These are phyloP conservation scores for Elaphurus davidianus DNA, from an alignment of 2,113 vertebrate species.

Conservation along the genomic window DNA sequence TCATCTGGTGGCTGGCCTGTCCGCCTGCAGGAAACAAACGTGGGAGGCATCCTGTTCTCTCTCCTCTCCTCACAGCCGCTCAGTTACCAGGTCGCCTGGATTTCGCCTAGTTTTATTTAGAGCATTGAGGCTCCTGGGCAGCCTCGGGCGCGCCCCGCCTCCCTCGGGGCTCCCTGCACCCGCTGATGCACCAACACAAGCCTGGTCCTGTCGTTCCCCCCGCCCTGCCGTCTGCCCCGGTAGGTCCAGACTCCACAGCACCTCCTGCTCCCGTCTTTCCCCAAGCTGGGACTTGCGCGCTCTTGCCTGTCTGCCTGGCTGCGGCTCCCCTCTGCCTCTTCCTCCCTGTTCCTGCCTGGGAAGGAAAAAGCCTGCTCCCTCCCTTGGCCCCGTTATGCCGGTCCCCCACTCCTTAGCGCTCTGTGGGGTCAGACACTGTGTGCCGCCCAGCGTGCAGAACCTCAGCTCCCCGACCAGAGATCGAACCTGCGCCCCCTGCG, in stretches of 20 bases:
- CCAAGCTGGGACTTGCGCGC: conserved; percentile 2
- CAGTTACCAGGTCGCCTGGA: background rate
- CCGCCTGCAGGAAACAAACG: background rate
- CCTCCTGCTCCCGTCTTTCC: background rate
- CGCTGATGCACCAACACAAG: background rate
- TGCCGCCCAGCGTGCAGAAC: background rate
- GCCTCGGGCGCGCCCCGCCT: background rate
- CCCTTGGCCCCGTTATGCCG: background rate
- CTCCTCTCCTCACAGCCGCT: background rate
- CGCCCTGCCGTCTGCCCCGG: too few species aligned
- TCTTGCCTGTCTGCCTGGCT: background rate
- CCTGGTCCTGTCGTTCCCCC: background rate
- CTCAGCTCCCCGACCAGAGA: background rate
- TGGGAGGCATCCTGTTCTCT: background rate
- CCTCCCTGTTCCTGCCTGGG: background rate
- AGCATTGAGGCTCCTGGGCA: background rate
- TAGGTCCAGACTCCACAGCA: background rate
- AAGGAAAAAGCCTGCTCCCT: background rate
- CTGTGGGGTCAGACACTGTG: background rate
- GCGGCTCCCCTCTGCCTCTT: background rate
- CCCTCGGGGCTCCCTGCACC: background rate
- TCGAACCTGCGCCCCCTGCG: background rate
- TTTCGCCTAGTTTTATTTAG: conserved; percentile 4
- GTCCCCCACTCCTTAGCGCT: background rate
- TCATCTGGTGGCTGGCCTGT: background rate